phyloP scores from a whole-genome alignment of 2,797 vertebrate genomes.

The Dendrocincla fuliginosa region DNA sequence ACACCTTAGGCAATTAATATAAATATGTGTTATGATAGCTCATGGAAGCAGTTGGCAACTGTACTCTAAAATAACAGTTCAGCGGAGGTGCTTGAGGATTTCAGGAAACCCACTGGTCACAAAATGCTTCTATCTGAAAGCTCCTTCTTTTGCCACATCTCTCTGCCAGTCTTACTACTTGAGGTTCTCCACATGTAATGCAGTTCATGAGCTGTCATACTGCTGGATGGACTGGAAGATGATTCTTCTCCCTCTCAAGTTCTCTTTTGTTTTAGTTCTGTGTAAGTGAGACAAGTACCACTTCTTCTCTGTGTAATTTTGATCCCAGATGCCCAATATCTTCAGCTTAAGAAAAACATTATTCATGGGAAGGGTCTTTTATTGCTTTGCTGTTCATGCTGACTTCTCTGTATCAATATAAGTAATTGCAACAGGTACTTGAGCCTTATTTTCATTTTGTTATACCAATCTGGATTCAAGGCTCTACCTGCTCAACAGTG shows the following conservation, averaged over 20 bases:
- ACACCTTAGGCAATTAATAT: slow-evolving; percentile 39
- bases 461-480: not conserved
- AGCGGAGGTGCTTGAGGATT: not conserved
- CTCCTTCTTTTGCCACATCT: not conserved
- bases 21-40: slow-evolving; percentile 21
- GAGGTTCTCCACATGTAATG: not conserved
- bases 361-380: not conserved
- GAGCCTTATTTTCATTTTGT: not conserved
- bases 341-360: not conserved
- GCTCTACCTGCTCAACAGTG: not conserved
- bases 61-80: slow-evolving; percentile 3
- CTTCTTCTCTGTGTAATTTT: not conserved
- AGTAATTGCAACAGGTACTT: not conserved
- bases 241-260: not conserved
- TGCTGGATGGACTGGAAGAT: not conserved
- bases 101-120: not conserved
- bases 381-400: not conserved
- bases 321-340: not conserved
- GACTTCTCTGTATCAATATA: not conserved
- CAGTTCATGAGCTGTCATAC: not conserved
- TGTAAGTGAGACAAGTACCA: not conserved
- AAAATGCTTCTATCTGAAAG: not conserved
- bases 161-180: not conserved
- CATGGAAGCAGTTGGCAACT: not conserved
- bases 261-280: not conserved